Conservation (phyloP, 2,888 invertebrate genomes). For the Phyto melanocephala region DNA sequence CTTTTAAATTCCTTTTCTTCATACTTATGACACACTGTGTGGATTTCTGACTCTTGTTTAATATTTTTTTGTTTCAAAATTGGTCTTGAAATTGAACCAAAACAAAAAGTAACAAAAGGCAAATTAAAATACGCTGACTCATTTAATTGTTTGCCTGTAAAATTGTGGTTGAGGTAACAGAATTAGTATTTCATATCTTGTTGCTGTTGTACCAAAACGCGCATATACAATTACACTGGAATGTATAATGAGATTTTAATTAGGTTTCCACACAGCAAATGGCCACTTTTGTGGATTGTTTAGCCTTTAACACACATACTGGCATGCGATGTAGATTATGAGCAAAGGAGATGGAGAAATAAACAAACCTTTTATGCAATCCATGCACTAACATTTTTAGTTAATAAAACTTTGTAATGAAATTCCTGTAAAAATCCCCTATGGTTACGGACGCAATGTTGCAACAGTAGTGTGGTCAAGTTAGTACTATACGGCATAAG, state of each 20-base stretch:
- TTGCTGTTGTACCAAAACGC: conserved; percentile 38
- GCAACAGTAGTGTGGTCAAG: neutral
- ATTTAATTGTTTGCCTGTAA: conserved; percentile 35
- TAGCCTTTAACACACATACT: conserved; percentile 7
- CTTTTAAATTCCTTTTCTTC: no score
- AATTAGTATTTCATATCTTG: conserved; percentile 36
- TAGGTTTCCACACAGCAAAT: conserved; percentile 54
- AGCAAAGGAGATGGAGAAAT: neutral
- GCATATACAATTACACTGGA: conserved; percentile 55
- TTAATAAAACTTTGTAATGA: conserved; percentile 6
- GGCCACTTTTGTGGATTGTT: conserved; percentile 51
- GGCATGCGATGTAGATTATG: neutral
- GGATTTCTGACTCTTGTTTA: no score
- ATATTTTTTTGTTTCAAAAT: no score
- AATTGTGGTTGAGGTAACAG: conserved; percentile 24
- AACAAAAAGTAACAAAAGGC: neutral
- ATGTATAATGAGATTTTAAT: conserved; percentile 64
- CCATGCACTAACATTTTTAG: neutral
- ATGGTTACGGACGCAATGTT: neutral
- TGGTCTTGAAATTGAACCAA: no score
- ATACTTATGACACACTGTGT: no score
- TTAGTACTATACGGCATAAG: neutral
- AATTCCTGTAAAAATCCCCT: conserved; percentile 12
- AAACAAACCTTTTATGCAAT: neutral
- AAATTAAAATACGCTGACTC: conserved; percentile 35